phyloP scores from a whole-genome alignment of 2,888 invertebrate species.

The Eilema depressum region DNA sequence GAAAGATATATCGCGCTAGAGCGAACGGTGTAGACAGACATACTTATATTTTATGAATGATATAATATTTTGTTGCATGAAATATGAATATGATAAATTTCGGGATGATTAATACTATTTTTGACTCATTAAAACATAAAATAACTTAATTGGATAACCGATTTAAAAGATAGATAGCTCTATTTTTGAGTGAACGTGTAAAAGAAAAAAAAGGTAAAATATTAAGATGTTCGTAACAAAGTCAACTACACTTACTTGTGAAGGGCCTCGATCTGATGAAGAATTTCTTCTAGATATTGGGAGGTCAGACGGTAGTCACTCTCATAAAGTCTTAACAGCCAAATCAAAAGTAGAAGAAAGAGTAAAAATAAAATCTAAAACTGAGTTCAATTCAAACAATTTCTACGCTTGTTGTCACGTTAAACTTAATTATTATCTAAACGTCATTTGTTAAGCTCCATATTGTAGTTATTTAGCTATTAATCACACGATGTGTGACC shows the following conservation, averaged over 20 bases:
- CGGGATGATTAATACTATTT: conserved; percentile 4
- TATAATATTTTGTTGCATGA: conserved; percentile 10
- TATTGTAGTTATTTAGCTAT: background rate
- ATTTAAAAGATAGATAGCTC: background rate
- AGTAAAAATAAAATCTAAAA: background rate
- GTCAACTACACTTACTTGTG: no score
- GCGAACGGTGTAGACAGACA: background rate
- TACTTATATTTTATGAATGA: background rate
- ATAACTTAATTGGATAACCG: background rate
- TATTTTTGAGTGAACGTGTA: background rate
- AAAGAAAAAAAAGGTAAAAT: background rate
- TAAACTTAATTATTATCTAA: background rate
- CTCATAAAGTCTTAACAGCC: no score
- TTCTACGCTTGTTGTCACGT: background rate
- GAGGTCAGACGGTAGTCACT: no score
- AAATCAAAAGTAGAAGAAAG: no score
- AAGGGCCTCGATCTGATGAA: no score
- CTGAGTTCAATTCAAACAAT: no score
- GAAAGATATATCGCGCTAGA: conserved; percentile 29
- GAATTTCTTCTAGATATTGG: no score
- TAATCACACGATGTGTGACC: background rate
- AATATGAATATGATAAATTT: background rate
- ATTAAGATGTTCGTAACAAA: no score
- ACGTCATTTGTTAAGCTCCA: background rate
- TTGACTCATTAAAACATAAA: background rate